Percentiles rank a stretch among this genome's conserved stretches.
These are phyloP conservation scores for Campylomormyrus tamandua DNA, from an alignment of 2,113 vertebrate genomes.

Conservation along the genomic window DNA sequence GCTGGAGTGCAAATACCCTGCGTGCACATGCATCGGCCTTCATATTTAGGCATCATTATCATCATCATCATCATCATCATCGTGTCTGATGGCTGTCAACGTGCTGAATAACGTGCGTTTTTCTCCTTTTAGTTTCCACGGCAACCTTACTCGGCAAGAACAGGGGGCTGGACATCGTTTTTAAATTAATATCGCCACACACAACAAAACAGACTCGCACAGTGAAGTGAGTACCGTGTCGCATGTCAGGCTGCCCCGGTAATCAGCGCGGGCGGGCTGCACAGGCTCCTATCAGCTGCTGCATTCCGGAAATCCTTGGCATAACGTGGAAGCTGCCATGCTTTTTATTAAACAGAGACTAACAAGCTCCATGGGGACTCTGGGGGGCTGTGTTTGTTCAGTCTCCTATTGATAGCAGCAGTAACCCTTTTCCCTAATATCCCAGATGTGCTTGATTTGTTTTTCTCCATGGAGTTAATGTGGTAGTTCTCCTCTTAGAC, in stretches of 20 bases:
- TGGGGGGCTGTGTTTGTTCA: constrained; percentile 48
- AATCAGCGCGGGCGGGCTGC: neutral
- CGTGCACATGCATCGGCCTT: neutral
- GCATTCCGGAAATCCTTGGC: constrained; percentile 36
- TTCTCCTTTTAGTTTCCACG: constrained; percentile 61
- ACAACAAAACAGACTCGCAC: constrained; percentile 58
- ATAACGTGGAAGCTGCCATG: constrained; percentile 43
- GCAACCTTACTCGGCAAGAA: constrained; percentile 74
- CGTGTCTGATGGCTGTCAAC: neutral
- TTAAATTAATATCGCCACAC: constrained; percentile 72
- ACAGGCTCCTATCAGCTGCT: constrained; percentile 20
- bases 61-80: neutral
- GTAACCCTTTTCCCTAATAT: constrained; percentile 44
- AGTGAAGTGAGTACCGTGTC: constrained; percentile 69
- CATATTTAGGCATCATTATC: neutral
- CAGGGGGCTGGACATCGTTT: constrained; percentile 74
- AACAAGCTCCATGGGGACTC: constrained; percentile 55
- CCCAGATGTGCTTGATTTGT: constrained; percentile 43
- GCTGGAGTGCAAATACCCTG: too few relatives aligned
- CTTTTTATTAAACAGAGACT: constrained; percentile 50
- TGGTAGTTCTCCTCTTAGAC: neutral
- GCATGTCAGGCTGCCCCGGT: neutral
- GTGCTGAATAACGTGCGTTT: constrained; percentile 9
- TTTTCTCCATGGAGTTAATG: constrained; percentile 17
- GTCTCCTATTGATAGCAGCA: constrained; percentile 41